phyloP scores from a whole-genome alignment of 2,797 vertebrate genomes.

The Emydoidea blandingii region DNA sequence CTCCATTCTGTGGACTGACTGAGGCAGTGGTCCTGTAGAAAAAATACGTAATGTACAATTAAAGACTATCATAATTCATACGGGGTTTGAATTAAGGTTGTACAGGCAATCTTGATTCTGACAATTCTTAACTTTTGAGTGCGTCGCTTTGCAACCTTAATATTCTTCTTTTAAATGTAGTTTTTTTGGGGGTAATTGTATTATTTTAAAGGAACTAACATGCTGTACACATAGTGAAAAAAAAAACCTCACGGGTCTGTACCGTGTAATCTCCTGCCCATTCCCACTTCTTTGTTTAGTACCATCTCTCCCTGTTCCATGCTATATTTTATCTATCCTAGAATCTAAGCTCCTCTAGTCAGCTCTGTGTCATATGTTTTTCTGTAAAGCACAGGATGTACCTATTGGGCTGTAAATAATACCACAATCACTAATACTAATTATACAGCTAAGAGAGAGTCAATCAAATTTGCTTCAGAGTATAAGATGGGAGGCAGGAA shows the following conservation, averaged over 20 bases:
- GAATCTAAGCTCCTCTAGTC: not conserved
- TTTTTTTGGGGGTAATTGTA: not conserved
- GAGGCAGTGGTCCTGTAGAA: not conserved
- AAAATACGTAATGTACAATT: not conserved
- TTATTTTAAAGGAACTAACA: not conserved
- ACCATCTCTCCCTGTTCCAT: not conserved
- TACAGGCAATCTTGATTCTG: not conserved
- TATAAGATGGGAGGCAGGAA: not conserved
- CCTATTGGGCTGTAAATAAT: constrained; percentile 35
- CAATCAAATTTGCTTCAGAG: constrained; percentile 31
- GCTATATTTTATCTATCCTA: not conserved
- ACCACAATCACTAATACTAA: not conserved
- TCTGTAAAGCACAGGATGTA: constrained; percentile 44
- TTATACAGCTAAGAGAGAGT: not conserved
- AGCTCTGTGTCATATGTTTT: not conserved
- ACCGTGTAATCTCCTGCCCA: not conserved
- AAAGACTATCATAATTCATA: not conserved
- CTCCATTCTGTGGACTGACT: not conserved
- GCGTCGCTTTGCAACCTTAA: not conserved
- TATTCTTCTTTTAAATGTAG: not conserved
- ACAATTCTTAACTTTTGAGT: not conserved
- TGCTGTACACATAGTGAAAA: not conserved
- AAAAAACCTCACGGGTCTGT: not conserved
- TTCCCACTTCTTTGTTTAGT: not conserved
- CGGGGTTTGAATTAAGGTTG: not conserved